These are phyloP conservation scores for Lottia gigantea DNA, from an alignment of 2,888 invertebrate species.

Conservation along the genomic window DNA sequence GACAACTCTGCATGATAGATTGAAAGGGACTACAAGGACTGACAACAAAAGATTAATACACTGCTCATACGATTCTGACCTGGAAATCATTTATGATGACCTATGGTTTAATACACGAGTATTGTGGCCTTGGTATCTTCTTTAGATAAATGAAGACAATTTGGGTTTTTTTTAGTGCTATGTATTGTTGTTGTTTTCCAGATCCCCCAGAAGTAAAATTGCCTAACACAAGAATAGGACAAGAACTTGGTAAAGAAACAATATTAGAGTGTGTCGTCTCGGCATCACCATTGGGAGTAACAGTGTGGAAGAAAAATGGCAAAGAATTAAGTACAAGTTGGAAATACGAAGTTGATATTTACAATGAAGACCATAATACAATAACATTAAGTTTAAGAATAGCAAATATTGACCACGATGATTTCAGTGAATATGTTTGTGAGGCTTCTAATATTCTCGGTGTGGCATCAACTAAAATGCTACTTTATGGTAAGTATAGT, in stretches of 20 bases:
- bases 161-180: too few species aligned
- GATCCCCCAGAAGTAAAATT: conserved; percentile 56
- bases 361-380: conserved; percentile 40
- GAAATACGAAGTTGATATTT: conserved; percentile 41
- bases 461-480: conserved; percentile 35
- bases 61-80: too few species aligned
- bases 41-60: too few species aligned
- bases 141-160: too few species aligned
- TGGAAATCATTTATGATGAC: background rate
- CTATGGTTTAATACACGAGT: too few species aligned
- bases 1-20: too few species aligned
- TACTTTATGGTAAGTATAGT: conserved; percentile 42
- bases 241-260: conserved; percentile 55
- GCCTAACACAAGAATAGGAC: conserved; percentile 54
- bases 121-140: too few species aligned
- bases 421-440: conserved; percentile 49
- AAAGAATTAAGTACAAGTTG: conserved; percentile 39
- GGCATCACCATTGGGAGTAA: conserved; percentile 53
- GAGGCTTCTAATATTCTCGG: conserved; percentile 46
- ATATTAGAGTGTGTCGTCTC: conserved; percentile 60
- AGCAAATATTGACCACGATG: conserved; percentile 35
- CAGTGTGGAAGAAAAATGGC: conserved; percentile 50
- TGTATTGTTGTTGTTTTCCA: conserved; percentile 20
- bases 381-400: conserved; percentile 42
- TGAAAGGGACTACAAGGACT: too few species aligned